Percentiles rank a stretch among this genome's conserved stretches.
These are phyloP conservation scores for Heterochromis multidens DNA, from an alignment of 2,113 vertebrate species.

Conservation along the genomic window DNA sequence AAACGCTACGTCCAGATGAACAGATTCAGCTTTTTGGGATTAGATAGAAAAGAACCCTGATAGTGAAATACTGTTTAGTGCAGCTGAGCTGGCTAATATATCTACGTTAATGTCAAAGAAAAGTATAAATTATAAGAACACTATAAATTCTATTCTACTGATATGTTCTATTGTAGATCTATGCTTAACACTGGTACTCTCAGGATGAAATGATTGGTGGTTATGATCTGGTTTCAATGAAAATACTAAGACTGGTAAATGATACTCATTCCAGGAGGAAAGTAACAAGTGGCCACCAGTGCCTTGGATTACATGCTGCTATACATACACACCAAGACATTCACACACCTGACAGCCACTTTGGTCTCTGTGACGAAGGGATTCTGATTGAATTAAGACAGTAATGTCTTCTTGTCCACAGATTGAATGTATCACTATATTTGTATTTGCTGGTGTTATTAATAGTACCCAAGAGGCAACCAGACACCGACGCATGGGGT, in stretches of 20 bases:
- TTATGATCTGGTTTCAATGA: conserved; percentile 63
- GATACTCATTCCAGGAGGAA: conserved; percentile 40
- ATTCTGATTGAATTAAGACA: conserved; percentile 67
- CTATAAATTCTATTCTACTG: not conserved
- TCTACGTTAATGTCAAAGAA: not conserved
- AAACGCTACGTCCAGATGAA: too few relatives aligned
- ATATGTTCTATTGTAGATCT: not conserved
- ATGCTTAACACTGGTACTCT: conserved; percentile 25
- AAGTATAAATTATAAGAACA: not conserved
- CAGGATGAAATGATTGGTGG: conserved; percentile 45
- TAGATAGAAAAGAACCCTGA: not conserved
- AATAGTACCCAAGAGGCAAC: conserved; percentile 72
- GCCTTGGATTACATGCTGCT: conserved; percentile 3
- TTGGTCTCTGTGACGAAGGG: not conserved
- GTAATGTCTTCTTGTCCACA: conserved; percentile 56
- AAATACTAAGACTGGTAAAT: conserved; percentile 57
- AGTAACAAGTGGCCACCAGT: conserved; percentile 10
- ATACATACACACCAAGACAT: not conserved
- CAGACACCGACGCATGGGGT: conserved; percentile 62
- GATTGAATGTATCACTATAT: conserved; percentile 47
- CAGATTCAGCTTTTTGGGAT: too few relatives aligned
- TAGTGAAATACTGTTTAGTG: not conserved
- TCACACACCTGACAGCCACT: not conserved
- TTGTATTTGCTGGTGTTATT: conserved; percentile 57
- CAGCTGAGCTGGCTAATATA: not conserved